phyloP scores from a whole-genome alignment of 2,888 invertebrate genomes.

The Spodoptera littoralis region DNA sequence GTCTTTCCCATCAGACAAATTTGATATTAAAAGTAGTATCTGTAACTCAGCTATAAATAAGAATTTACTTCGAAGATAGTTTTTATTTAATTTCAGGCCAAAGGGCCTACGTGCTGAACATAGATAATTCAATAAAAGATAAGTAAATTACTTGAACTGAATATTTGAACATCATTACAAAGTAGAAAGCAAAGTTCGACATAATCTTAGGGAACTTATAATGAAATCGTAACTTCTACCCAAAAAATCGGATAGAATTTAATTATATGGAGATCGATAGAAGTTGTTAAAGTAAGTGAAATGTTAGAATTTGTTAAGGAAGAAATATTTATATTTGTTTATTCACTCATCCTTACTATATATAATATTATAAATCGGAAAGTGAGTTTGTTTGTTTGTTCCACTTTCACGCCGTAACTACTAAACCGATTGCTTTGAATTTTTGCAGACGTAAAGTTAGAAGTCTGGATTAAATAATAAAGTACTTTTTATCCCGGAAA shows the following conservation, averaged over 20 bases:
- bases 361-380: too few species aligned
- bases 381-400: too few species aligned
- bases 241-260: constrained; percentile 38
- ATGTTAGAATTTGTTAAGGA: background rate
- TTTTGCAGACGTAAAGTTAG: too few species aligned
- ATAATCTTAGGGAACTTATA: constrained; percentile 47
- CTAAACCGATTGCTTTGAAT: too few species aligned
- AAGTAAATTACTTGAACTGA: constrained; percentile 21
- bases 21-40: background rate
- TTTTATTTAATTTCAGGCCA: constrained; percentile 4
- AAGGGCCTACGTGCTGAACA: constrained; percentile 6
- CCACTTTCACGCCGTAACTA: too few species aligned
- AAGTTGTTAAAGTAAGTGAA: constrained; percentile 3
- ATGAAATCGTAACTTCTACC: constrained; percentile 47
- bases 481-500: too few species aligned
- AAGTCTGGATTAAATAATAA: too few species aligned
- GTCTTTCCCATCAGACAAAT: too few species aligned
- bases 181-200: constrained; percentile 38
- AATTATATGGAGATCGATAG: constrained; percentile 23
- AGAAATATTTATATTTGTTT: background rate
- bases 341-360: too few species aligned
- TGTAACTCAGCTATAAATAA: background rate
- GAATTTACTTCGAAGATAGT: background rate
- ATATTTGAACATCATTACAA: constrained; percentile 23
- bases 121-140: constrained; percentile 28